phyloP scores from a whole-genome alignment of 2,797 vertebrate species.

The Pseudochirops corinnae region DNA sequence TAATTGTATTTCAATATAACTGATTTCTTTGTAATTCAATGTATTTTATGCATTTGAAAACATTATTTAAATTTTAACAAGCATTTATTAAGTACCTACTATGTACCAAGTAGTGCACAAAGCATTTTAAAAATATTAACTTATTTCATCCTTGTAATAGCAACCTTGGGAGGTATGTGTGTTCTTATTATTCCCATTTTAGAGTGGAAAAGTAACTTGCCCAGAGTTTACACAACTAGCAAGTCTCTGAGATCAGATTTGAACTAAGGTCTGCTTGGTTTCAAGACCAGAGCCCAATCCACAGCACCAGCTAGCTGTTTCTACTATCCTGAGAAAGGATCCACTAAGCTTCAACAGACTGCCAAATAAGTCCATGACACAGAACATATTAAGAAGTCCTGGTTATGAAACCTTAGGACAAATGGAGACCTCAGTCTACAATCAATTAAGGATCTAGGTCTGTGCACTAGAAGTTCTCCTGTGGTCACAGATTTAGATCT shows the following conservation, averaged over 20 bases:
- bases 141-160: neutral
- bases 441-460: neutral
- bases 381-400: neutral
- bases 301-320: neutral
- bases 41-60: neutral
- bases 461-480: neutral
- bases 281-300: neutral
- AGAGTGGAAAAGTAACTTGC: neutral
- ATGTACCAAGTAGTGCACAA: neutral
- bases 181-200: neutral
- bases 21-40: neutral
- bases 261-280: neutral
- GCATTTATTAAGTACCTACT: neutral
- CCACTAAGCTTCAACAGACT: neutral
- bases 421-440: neutral
- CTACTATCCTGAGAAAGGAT: neutral
- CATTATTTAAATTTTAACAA: neutral
- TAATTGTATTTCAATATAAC: neutral
- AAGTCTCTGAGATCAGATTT: neutral
- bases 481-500: neutral
- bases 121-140: neutral
- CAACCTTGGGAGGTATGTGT: neutral
- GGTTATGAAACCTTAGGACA: neutral
- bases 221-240: neutral
- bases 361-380: neutral